Evolutionary conservation across 2,797 vertebrate species (phyloP).

Genomic region (Mareca strepera): DNA sequence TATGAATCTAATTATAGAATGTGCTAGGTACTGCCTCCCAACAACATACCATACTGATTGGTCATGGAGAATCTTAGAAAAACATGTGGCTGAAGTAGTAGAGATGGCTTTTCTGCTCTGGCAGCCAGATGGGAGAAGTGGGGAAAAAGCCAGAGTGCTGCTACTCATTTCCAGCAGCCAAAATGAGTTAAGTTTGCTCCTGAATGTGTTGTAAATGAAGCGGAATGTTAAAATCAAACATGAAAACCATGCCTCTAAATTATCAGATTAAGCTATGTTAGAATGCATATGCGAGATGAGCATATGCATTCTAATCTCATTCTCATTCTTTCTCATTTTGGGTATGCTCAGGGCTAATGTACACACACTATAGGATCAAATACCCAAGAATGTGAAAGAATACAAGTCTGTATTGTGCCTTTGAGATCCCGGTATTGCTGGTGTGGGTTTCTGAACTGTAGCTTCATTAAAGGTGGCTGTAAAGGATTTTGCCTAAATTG

Average conservation of each 20-base stretch:
- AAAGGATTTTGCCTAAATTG: neutral
- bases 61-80: neutral
- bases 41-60: neutral
- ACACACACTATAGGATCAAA: neutral
- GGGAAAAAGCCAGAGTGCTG: neutral
- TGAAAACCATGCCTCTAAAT: neutral
- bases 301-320: no score
- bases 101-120: neutral
- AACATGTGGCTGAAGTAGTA: neutral
- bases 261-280: neutral
- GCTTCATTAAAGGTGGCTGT: neutral
- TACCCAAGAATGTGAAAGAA: neutral
- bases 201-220: neutral
- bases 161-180: neutral
- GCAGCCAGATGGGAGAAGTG: neutral
- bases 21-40: neutral
- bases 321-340: neutral
- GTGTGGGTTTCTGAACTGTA: neutral
- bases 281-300: neutral
- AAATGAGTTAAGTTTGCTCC: neutral
- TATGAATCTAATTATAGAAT: neutral
- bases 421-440: neutral
- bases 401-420: neutral
- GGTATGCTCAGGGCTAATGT: neutral
- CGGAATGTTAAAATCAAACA: neutral